Conservation (phyloP, 2,113 vertebrate species). For the Tricholaema leucomelas region DNA sequence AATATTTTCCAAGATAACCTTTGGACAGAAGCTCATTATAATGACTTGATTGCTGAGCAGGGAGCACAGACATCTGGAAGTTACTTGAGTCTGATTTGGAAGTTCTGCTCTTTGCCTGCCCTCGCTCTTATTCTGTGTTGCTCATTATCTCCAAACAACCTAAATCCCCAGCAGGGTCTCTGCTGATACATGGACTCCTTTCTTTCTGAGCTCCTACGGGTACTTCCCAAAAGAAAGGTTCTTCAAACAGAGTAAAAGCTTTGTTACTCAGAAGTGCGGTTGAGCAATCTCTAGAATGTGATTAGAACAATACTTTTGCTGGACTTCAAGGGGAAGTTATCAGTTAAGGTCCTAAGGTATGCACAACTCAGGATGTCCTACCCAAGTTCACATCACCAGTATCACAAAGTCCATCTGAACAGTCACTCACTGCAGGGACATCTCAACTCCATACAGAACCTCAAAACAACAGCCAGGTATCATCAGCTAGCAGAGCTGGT, state of each 20-base stretch:
- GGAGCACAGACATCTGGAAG: background rate
- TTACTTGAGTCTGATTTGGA: background rate
- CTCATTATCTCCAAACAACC: background rate
- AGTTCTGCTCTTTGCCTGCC: background rate
- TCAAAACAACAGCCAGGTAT: background rate
- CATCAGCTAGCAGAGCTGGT: rapidly evolving
- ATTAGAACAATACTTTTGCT: constrained; percentile 22
- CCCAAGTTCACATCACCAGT: background rate
- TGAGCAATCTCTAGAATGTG: background rate
- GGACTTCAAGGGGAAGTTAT: background rate
- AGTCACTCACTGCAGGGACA: background rate
- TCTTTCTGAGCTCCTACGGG: background rate
- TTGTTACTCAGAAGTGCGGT: background rate
- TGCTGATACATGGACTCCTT: background rate
- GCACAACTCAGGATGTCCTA: background rate
- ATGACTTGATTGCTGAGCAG: background rate
- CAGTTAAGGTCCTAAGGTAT: background rate
- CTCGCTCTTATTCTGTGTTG: background rate
- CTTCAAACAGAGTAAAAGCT: constrained; percentile 3
- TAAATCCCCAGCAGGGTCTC: background rate
- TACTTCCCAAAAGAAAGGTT: background rate
- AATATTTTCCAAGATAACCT: background rate
- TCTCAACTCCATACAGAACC: background rate
- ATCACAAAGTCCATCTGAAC: background rate
- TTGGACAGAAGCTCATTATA: background rate